Conservation (phyloP, 1,140 invertebrate species). For the Bombus huntii region DNA sequence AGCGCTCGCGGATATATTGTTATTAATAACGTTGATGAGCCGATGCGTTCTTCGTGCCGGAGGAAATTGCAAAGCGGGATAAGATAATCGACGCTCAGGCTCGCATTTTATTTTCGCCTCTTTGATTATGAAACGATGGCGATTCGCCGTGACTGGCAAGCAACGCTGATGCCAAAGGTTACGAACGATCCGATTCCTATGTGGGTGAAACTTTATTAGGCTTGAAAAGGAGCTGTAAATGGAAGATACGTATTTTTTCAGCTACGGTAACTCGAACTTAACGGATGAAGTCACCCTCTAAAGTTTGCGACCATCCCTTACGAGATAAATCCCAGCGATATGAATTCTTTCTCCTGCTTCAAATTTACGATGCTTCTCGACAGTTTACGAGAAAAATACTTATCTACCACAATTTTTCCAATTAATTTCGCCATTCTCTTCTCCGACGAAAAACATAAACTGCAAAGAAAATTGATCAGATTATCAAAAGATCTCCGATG, state of each 20-base stretch:
- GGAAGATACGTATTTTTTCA: too few relatives aligned
- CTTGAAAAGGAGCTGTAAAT: too few relatives aligned
- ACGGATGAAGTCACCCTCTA: too few relatives aligned
- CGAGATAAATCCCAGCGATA: conserved; percentile 56
- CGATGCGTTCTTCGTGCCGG: neutral
- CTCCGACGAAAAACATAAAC: neutral
- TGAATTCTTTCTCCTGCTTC: conserved; percentile 22
- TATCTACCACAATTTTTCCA: neutral
- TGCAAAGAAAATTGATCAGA: neutral
- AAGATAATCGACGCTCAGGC: conserved; percentile 57
- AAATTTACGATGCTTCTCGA: conserved; percentile 52
- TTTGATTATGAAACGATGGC: conserved; percentile 53
- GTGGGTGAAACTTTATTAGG: too few relatives aligned
- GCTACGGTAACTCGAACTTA: too few relatives aligned
- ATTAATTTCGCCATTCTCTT: neutral
- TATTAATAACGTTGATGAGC: conserved; percentile 54
- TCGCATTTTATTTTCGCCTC: conserved; percentile 58
- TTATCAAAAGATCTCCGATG: neutral
- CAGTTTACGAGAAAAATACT: conserved; percentile 30
- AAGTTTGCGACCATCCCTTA: too few relatives aligned
- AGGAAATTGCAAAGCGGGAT: conserved; percentile 51
- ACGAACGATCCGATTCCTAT: too few relatives aligned
- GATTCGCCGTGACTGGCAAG: conserved; percentile 33
- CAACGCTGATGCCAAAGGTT: too few relatives aligned
- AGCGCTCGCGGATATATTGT: conserved; percentile 46